These are phyloP conservation scores for Ephydatia muelleri DNA, from an alignment of 37 sponge, comb jelly and placozoan genomes.

Conservation along the genomic window DNA sequence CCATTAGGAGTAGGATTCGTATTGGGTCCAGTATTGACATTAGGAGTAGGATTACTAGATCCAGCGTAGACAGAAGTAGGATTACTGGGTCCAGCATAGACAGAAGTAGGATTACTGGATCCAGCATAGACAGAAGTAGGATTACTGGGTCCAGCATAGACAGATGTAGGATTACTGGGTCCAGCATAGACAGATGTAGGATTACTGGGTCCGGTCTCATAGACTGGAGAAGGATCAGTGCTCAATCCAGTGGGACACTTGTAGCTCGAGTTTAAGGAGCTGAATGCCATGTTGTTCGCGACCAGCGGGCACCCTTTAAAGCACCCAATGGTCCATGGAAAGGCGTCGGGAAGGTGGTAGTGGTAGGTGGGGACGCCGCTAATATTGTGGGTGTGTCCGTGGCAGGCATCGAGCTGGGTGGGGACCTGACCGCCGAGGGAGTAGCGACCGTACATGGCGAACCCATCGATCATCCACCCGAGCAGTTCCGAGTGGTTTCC, in stretches of 20 bases:
- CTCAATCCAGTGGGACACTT: slow-evolving; percentile 23
- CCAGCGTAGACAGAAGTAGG: too few species aligned
- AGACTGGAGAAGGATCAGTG: background rate
- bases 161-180: background rate
- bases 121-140: too few species aligned
- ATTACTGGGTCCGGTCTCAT: background rate
- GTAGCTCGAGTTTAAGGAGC: slow-evolving; percentile 2
- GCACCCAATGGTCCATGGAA: slow-evolving; percentile 81
- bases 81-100: too few species aligned
- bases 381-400: slow-evolving; percentile 73
- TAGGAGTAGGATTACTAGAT: too few species aligned
- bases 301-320: slow-evolving; percentile 66
- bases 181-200: background rate
- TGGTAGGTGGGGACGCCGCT: slow-evolving; percentile 58
- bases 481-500: slow-evolving; percentile 67
- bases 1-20: background rate
- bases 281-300: slow-evolving; percentile 34
- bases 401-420: slow-evolving; percentile 60
- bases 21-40: too few species aligned
- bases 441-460: slow-evolving; percentile 64
- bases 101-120: too few species aligned
- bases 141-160: too few species aligned
- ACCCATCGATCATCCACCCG: slow-evolving; percentile 78
- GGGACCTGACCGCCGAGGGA: slow-evolving; percentile 57
- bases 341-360: slow-evolving; percentile 62